These are phyloP conservation scores for Sebastes diaconus DNA, from an alignment of 2,797 vertebrate genomes.

Conservation along the genomic window DNA sequence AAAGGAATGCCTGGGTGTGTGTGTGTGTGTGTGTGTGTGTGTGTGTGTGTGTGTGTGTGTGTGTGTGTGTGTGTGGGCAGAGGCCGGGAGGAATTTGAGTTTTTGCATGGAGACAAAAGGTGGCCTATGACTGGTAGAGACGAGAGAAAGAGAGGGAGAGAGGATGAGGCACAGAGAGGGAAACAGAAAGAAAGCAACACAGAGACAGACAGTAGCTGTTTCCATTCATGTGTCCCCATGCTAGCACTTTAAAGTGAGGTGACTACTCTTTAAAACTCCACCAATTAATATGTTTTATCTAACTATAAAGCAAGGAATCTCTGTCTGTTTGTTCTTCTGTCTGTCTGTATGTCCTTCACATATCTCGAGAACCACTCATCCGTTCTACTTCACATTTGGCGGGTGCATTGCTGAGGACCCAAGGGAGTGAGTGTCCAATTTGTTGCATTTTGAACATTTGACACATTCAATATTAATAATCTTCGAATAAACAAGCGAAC, in stretches of 20 bases:
- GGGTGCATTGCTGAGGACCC: background rate
- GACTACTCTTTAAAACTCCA: background rate
- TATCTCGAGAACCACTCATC: background rate
- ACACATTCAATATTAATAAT: background rate
- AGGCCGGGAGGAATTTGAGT: constrained; percentile 76
- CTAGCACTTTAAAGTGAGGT: background rate
- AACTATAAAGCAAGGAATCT: background rate
- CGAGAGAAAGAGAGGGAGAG: background rate
- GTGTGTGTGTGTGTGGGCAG: constrained; percentile 63
- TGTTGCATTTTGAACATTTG: background rate
- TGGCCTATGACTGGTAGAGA: constrained; percentile 61
- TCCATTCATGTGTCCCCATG: background rate
- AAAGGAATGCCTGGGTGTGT: constrained; percentile 75
- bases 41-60: constrained; percentile 32
- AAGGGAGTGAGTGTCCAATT: background rate
- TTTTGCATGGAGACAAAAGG: constrained; percentile 79
- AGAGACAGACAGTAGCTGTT: background rate
- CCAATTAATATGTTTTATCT: background rate
- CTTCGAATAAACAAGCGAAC: background rate
- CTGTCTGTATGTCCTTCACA: background rate
- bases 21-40: constrained; percentile 38
- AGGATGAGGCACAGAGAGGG: constrained; percentile 52
- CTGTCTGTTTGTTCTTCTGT: background rate
- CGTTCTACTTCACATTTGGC: background rate
- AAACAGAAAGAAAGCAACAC: constrained; percentile 7